Base-by-base conservation (phyloP, 2,888 invertebrate genomes). In the Agapetus fuscipes region DNA sequence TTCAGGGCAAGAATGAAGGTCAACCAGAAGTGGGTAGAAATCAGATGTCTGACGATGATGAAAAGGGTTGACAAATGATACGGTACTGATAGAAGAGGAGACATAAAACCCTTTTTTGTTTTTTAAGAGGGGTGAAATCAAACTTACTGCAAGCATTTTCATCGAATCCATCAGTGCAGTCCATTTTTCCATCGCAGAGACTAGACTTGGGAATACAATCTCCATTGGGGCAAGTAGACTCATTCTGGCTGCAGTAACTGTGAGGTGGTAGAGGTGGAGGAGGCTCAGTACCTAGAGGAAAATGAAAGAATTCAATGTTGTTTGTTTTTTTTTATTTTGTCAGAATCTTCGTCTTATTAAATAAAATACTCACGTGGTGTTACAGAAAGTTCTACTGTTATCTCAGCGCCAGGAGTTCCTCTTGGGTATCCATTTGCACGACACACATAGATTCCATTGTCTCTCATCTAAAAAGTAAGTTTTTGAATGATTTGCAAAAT, bases 181-280 rank as follows among this genome's bases (percentile, higher is more conserved):
- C 84, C n/a, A 63, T 62, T 27, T 72, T 69, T 6, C 80, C 81
- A 54, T 93, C 80, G 53, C 91, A 91, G 13, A 90, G 79, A 37
- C 76, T 74, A 12, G 75, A 65, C 57, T 83, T 85, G 0, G 81
- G 74, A 48, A 96, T 90, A 56, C 96, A 97, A 51, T 93, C 82
- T 32, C 90, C 89, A 55, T 87, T 93, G 45, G 80, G 78, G 56
- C 96, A 96, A 0, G 90, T 91, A 0, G 90, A 86, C 62, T 93
- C 79, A 43, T 81, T 66, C 25, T 71, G 60, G 29, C 61, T 66
- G 51, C 84, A 85, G 17, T 72, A 73, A 65, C 61, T 58, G 24
- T 74, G 61, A 45, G 71, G 68, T 37, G 64, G 66, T 14, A 61
- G 57, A 11, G 71, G 64, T 14, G 62, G 57, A 11, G 71, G 64